phyloP scores from a whole-genome alignment of 2,113 vertebrate genomes.

The Ictalurus punctatus region DNA sequence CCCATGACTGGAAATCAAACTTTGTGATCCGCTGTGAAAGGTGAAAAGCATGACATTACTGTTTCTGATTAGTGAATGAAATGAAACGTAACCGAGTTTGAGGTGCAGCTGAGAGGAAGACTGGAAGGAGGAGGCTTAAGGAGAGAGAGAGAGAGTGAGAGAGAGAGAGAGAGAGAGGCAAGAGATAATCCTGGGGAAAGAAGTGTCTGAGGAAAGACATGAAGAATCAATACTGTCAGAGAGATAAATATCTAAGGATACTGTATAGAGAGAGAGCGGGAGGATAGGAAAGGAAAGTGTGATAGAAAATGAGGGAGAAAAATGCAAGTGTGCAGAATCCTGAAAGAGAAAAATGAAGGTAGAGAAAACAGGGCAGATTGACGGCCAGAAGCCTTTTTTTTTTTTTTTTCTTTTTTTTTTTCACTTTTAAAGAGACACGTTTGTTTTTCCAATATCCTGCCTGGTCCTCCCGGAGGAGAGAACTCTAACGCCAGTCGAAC shows the following conservation, averaged over 20 bases:
- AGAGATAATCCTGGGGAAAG: not conserved
- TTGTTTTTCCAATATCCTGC: not conserved
- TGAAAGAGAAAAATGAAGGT: conserved; percentile 2
- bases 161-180: not conserved
- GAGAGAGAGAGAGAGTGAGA: not conserved
- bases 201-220: conserved; percentile 5
- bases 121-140: not conserved
- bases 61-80: not conserved
- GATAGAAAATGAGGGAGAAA: not conserved
- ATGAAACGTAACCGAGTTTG: not conserved
- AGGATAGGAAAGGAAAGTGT: not conserved
- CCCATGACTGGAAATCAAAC: not conserved
- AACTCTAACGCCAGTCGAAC: not conserved
- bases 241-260: conserved; percentile 35
- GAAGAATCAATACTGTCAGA: conserved; percentile 39
- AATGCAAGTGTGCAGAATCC: not conserved
- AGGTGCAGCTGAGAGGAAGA: not conserved
- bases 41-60: not conserved
- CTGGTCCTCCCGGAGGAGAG: not conserved
- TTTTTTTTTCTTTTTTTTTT: not conserved
- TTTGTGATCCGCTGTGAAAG: not conserved
- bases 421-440: not conserved
- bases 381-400: not conserved
- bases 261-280: not conserved
- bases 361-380: not conserved